Evolutionary conservation across 2,113 vertebrate genomes (phyloP), one percentile per base, ranked within the genome.

Genomic region (Hypomesus transpacificus): DNA sequence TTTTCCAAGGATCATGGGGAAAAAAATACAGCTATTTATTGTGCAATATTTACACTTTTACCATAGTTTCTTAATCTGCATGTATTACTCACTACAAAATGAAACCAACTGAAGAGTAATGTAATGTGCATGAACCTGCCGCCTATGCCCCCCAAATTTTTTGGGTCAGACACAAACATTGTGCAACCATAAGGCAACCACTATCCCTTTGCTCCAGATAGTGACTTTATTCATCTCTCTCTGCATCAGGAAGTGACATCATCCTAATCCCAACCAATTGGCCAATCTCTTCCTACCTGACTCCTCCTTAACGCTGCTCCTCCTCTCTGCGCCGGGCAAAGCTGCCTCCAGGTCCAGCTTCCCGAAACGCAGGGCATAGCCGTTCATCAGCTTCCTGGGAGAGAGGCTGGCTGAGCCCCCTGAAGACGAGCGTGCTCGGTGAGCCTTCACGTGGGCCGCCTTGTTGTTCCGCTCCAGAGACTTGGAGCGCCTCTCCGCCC

Each of bases 391-490:
- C 62, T 91, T 93, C 77, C 88, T 90, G 0, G 89, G 85, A 14
- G 89, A 89, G 34, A 81, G 66, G 57, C 64, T 85, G 0, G 74
- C 64, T 0, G 89, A 89, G 14, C 89, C 88, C 18, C 91, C 90
- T 1, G 91, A 92, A 1, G 91, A 88, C 0, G 84, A 89, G 20
- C 87, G 81, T 14, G 85, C 85, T 34, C 92, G 76, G 75, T 90
- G 88, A 63, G 87, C 89, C 85, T 91, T 90, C 1, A 79, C 82
- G 81, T 85, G 90, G 0, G 77, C 78, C 4, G 78, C 76, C 72
- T 92, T 92, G 76, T 81, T 86, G 56, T 87, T 87, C 82, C 92
- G 89, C 66, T 95, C 92, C 70, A 92, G 87, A 31, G 93, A 94
- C 61, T 87, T 91, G 69, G 92, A 94, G 13, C 92, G 92, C 69